Conservation (phyloP, 2,113 vertebrate genomes). For the Poecilia latipinna region DNA sequence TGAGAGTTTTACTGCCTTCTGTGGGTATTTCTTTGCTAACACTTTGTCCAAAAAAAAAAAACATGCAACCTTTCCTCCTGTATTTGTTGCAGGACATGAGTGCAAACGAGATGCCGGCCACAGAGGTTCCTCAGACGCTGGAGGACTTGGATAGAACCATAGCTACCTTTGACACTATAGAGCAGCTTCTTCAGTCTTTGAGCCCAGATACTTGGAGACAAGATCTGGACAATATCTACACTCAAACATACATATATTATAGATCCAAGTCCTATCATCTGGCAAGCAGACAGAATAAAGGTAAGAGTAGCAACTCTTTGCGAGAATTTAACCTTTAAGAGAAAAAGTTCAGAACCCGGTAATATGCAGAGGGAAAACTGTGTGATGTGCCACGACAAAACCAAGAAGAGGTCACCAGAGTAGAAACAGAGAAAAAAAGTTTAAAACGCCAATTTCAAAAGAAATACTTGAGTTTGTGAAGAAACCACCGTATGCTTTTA, state of each 20-base stretch:
- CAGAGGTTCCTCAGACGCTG: constrained; percentile 82
- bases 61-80: neutral
- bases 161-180: constrained; percentile 91
- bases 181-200: constrained; percentile 89
- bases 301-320: constrained; percentile 69
- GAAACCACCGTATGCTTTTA: too few species aligned
- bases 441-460: too few species aligned
- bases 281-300: constrained; percentile 87
- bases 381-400: too few species aligned
- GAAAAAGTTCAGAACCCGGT: neutral
- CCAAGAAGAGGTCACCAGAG: too few species aligned
- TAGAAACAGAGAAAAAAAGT: too few species aligned
- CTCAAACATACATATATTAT: constrained; percentile 83
- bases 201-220: constrained; percentile 92
- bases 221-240: constrained; percentile 90
- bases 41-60: too few species aligned
- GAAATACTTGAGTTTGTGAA: too few species aligned
- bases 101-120: constrained; percentile 75
- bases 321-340: too few species aligned
- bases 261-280: constrained; percentile 88
- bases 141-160: constrained; percentile 89
- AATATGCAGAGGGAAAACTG: neutral
- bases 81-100: constrained; percentile 47
- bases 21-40: neutral
- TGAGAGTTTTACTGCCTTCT: constrained; percentile 20